A percentile compares a stretch with the other conserved stretches of the same genome.
These are phyloP conservation scores for Heliocidaris tuberculata DNA, from an alignment of 35 echinoderm and acorn worm species.

Conservation along the genomic window DNA sequence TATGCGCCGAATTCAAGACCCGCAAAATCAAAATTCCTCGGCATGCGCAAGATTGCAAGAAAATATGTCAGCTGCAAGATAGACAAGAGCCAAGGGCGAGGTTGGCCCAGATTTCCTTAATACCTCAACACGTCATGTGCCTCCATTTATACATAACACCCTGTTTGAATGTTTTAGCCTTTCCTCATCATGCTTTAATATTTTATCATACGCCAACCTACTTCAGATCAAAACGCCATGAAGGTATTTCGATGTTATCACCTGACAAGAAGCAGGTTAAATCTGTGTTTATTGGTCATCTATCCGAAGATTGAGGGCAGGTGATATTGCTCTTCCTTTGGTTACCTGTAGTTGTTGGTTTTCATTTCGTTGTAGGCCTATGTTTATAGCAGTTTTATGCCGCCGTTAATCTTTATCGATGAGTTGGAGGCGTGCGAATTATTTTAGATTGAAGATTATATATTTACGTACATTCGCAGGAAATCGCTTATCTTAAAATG, in stretches of 20 bases:
- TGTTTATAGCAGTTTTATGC: not conserved
- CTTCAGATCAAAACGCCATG: not conserved
- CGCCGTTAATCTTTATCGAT: not conserved
- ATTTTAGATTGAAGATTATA: not conserved
- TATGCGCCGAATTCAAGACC: not conserved
- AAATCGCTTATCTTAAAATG: too few relatives aligned
- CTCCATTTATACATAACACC: not conserved
- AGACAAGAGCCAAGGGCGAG: slow-evolving; percentile 6
- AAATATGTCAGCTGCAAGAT: not conserved
- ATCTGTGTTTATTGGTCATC: not conserved
- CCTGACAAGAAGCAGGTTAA: not conserved
- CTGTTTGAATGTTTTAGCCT: not conserved
- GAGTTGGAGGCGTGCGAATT: not conserved
- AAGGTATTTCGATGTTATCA: not conserved
- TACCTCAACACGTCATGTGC: not conserved
- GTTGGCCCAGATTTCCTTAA: not conserved
- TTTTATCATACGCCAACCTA: not conserved
- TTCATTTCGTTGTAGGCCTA: not conserved
- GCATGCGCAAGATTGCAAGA: not conserved
- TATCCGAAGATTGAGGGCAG: not conserved
- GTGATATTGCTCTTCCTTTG: not conserved
- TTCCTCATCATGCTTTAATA: not conserved
- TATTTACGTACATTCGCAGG: too few relatives aligned
- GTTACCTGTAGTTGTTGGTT: not conserved
- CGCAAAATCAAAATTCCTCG: not conserved